phyloP scores from a whole-genome alignment of 2,888 invertebrate species.

The Acleris cristana region DNA sequence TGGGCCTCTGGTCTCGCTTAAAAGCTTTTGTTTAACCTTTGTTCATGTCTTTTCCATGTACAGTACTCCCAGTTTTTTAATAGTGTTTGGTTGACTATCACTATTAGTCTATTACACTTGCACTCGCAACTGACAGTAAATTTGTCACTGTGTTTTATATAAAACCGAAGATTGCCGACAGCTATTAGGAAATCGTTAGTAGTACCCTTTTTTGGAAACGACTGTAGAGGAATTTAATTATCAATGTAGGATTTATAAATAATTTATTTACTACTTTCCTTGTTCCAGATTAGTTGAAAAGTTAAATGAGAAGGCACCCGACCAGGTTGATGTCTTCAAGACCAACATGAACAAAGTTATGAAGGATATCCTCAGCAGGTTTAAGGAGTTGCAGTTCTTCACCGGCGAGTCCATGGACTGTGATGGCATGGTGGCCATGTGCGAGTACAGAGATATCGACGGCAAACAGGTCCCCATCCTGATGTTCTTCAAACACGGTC shows the following conservation, averaged over 20 bases:
- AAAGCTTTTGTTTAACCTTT: no score
- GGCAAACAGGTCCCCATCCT: constrained; percentile 93
- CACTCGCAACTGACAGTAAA: no score
- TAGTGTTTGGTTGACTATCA: no score
- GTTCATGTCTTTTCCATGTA: no score
- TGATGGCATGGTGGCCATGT: constrained; percentile 96
- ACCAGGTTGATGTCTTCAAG: constrained; percentile 94
- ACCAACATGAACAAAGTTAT: constrained; percentile 96
- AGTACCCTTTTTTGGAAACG: no score
- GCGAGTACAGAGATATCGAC: constrained; percentile 96
- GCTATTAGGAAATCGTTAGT: no score
- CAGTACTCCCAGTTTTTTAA: no score
- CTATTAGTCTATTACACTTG: no score
- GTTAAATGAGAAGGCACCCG: constrained; percentile 91
- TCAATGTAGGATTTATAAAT: neutral
- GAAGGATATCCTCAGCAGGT: constrained; percentile 94
- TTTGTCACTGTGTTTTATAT: no score
- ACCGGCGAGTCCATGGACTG: constrained; percentile 96
- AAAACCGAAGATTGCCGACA: no score
- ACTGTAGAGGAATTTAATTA: neutral
- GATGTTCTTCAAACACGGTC: constrained; percentile 98
- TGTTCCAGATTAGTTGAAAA: constrained; percentile 89
- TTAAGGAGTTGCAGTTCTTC: constrained; percentile 96
- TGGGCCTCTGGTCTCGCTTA: no score
- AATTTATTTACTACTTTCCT: constrained; percentile 29